Base-by-base conservation (phyloP, 1,140 invertebrate genomes). In the Bradynema listronoti region DNA sequence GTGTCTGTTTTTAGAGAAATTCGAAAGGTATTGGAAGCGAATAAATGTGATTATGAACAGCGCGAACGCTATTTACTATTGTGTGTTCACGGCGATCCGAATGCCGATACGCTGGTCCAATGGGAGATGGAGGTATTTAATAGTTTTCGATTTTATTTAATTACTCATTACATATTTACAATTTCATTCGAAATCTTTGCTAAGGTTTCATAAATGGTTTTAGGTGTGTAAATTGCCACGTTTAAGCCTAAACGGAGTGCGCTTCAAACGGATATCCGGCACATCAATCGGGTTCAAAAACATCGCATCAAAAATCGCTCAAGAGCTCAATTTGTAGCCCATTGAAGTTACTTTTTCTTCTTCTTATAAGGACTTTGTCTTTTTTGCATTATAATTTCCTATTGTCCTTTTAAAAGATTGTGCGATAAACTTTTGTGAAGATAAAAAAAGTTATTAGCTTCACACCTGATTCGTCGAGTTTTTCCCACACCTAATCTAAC, bases 231-330 rank as follows among this genome's bases (percentile, higher is more conserved):
- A 99, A 83, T 83, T 99, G 79, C 95, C 95, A 43, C 85, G 95
- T 50, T 85, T 99, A 52, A 96, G 91, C 54, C 84, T 99, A 58
- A 99, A 99, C 81, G 95, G 95, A 53, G 94, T 99, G 51, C 87
- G 94, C 54, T 99, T 99, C 82, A 99, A 99, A 83, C 85, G 95
- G 77, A 98, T 99, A 82, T 93, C 91, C 25, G 95, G 95, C 76
- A 98, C 94, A 58, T 97, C 92, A 75, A 98, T 99, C 82, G 93
- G 93, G 74, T 99, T 99, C 86, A 99, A 99, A 83, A 98, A 99
- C 83, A 98, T 99, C 85, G 95, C 94, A 78, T 95, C 91, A 65
- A 97, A 97, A 85, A 95, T 99, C 82, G 93, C 93, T 68, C 97
- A 97, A 84, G 94, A 98, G 83, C 85, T 99, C 81, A 96, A 97